Evolutionary conservation across 2,113 vertebrate species (phyloP).

Genomic region (Salvelinus fontinalis): DNA sequence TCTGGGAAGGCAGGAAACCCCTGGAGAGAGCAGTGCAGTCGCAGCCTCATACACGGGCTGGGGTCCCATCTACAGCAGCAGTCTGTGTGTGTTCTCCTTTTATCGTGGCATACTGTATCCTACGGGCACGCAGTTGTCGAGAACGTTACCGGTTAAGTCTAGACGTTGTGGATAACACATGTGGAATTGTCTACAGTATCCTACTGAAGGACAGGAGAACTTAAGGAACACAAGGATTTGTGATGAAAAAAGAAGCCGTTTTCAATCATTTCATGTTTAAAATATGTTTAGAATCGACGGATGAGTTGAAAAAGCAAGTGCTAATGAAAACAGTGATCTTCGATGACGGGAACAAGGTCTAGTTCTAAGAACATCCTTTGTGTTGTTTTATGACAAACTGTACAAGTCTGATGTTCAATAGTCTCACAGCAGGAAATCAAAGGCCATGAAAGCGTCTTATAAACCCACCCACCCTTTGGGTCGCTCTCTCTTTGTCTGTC

Average conservation of each 20-base stretch:
- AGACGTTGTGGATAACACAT: neutral
- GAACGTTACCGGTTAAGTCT: neutral
- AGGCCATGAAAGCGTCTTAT: too few species aligned
- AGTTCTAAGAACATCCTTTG: too few species aligned
- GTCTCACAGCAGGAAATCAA: neutral
- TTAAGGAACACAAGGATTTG: neutral
- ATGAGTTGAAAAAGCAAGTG: neutral
- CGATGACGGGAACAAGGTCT: neutral
- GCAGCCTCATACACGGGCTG: neutral
- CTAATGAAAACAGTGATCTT: neutral
- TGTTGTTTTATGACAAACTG: neutral
- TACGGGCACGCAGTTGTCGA: neutral
- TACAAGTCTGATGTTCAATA: neutral
- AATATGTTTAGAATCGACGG: neutral
- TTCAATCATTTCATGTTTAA: neutral
- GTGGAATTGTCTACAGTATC: neutral
- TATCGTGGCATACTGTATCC: neutral
- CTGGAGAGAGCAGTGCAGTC: neutral
- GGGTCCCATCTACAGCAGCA: neutral
- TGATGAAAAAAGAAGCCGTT: neutral
- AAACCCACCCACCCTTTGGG: too few species aligned
- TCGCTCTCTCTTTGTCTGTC: neutral
- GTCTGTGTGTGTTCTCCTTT: neutral
- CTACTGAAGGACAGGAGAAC: neutral
- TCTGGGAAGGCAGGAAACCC: neutral